phyloP scores from a whole-genome alignment of 2,797 vertebrate genomes.

The Neosalanx taihuensis region DNA sequence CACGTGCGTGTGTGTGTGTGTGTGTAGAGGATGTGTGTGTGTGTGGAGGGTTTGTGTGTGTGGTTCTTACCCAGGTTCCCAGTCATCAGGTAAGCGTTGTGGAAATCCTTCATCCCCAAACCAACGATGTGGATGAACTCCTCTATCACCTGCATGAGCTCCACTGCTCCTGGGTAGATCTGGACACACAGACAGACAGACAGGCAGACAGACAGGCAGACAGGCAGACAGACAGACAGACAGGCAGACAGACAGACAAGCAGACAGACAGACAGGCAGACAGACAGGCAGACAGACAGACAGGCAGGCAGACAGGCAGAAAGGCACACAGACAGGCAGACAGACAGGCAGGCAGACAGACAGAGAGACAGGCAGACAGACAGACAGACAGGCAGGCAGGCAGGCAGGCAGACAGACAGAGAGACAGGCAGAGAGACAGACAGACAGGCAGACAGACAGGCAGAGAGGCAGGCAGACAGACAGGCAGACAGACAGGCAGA shows the following conservation, averaged over 20 bases:
- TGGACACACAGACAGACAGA: slow-evolving; percentile 51
- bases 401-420: too few species aligned
- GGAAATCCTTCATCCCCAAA: slow-evolving; percentile 99
- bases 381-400: too few species aligned
- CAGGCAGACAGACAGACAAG: too few species aligned
- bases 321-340: background rate
- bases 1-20: slow-evolving; percentile 32
- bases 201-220: too few species aligned
- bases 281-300: slow-evolving; percentile 13
- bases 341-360: too few species aligned
- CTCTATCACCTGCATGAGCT: slow-evolving; percentile 99
- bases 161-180: slow-evolving; percentile 97
- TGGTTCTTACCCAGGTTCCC: slow-evolving; percentile 94
- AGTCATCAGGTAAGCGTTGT: slow-evolving; percentile 99
- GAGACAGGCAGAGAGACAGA: slow-evolving; percentile 15
- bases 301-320: background rate
- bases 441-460: background rate
- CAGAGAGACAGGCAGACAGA: too few species aligned
- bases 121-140: slow-evolving; percentile 99
- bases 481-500: background rate
- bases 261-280: too few species aligned
- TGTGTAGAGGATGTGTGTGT: slow-evolving; percentile 34
- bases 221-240: too few species aligned
- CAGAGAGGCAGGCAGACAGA: slow-evolving; percentile 11
- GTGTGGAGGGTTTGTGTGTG: slow-evolving; percentile 5